A percentile compares a stretch with the other conserved stretches of the same genome.
Evolutionary conservation across 2,888 invertebrate species (phyloP).

Genomic region (Drosophila putrida): DNA sequence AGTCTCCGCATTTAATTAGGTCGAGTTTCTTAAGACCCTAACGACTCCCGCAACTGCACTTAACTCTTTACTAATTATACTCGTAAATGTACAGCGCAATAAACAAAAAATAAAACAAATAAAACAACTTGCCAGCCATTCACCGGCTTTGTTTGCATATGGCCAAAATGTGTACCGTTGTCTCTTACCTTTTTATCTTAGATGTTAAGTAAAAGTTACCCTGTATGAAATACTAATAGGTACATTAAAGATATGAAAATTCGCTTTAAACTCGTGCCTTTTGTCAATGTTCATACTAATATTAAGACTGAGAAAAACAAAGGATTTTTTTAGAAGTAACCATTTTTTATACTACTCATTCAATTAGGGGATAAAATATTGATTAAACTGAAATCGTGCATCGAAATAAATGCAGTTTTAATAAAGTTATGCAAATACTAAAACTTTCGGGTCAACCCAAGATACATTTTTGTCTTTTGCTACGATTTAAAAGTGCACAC

Average conservation of each 20-base stretch:
- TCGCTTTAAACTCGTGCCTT: not conserved
- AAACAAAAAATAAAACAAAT: constrained; percentile 14
- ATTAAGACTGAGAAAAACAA: not conserved
- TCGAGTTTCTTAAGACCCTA: constrained; percentile 5
- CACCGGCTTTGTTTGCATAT: constrained; percentile 24
- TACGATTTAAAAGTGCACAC: too few species aligned
- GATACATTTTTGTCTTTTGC: too few species aligned
- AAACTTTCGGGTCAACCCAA: too few species aligned
- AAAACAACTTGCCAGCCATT: constrained; percentile 22
- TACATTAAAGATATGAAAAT: not conserved
- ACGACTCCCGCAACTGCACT: constrained; percentile 35
- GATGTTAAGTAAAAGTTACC: constrained; percentile 9
- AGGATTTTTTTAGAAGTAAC: too few species aligned
- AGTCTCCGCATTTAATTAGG: constrained; percentile 48
- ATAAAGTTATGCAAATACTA: too few species aligned
- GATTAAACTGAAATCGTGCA: too few species aligned
- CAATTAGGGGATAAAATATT: too few species aligned
- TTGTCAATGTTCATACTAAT: not conserved
- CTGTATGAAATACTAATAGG: constrained; percentile 3
- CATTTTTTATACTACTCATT: too few species aligned
- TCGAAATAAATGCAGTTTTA: too few species aligned
- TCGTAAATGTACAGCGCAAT: constrained; percentile 55
- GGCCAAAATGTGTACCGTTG: constrained; percentile 12
- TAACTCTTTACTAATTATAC: constrained; percentile 61
- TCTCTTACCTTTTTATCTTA: constrained; percentile 23